A percentile compares a stretch with the other conserved stretches of the same genome.
These are phyloP conservation scores for Epirrhoe alternata DNA, from an alignment of 2,888 invertebrate species.

Conservation along the genomic window DNA sequence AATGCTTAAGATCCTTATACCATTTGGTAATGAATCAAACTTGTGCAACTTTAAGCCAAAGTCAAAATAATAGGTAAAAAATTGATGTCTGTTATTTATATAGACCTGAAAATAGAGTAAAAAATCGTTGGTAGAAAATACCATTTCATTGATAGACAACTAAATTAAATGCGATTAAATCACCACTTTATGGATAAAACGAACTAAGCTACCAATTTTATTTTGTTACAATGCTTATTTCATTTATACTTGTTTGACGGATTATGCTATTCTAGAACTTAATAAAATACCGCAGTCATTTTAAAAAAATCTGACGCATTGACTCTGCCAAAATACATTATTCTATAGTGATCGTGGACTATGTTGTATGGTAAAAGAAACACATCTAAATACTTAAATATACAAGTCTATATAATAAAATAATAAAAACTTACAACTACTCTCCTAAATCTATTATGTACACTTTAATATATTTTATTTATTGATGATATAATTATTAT, in stretches of 20 bases:
- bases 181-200: background rate
- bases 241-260: background rate
- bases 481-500: conserved; percentile 54
- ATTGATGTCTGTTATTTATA: no score
- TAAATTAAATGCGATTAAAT: no score
- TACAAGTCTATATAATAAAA: conserved; percentile 70
- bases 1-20: no score
- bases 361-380: conserved; percentile 73
- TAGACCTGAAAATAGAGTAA: no score
- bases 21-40: conserved; percentile 10
- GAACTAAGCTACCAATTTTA: background rate
- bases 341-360: conserved; percentile 34
- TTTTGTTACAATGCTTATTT: no score
- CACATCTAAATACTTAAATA: conserved; percentile 76
- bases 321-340: background rate
- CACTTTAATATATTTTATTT: conserved; percentile 62
- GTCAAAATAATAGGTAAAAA: no score
- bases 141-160: no score
- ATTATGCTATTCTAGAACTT: background rate
- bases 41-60: no score
- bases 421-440: conserved; percentile 66
- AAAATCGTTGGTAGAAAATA: no score
- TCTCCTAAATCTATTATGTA: conserved; percentile 70
- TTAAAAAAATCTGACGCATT: no score
- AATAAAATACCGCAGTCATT: no score